Percentiles rank a stretch among this genome's conserved stretches.
These are phyloP conservation scores for Philopedon plagiatum DNA, from an alignment of 2,888 invertebrate species.

Conservation along the genomic window DNA sequence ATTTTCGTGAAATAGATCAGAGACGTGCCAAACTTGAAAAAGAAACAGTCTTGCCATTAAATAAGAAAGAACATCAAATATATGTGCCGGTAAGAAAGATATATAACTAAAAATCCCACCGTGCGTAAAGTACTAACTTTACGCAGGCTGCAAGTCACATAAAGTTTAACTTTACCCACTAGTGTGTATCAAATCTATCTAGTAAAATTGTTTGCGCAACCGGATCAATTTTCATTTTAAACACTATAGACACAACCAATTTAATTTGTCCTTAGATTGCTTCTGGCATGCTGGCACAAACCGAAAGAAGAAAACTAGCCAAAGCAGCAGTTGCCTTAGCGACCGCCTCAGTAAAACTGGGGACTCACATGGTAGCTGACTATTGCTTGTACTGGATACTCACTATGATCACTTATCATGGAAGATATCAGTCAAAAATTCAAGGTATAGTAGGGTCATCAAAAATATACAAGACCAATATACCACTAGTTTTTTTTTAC, in stretches of 20 bases:
- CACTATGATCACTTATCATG: slow-evolving; percentile 70
- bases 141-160: too few relatives aligned
- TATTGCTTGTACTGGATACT: slow-evolving; percentile 87
- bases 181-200: too few relatives aligned
- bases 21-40: slow-evolving; percentile 73
- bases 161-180: too few relatives aligned
- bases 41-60: slow-evolving; percentile 79
- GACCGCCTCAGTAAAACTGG: slow-evolving; percentile 79
- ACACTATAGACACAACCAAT: too few relatives aligned
- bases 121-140: too few relatives aligned
- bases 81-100: slow-evolving; percentile 73
- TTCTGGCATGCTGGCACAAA: slow-evolving; percentile 73
- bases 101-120: neutral
- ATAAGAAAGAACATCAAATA: slow-evolving; percentile 74
- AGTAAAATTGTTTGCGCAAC: too few relatives aligned
- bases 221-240: too few relatives aligned
- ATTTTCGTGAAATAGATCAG: slow-evolving; percentile 77
- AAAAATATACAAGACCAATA: neutral
- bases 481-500: too few relatives aligned
- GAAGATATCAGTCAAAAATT: slow-evolving; percentile 68
- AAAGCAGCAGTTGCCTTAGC: slow-evolving; percentile 74
- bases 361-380: slow-evolving; percentile 82
- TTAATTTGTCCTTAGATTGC: slow-evolving; percentile 34
- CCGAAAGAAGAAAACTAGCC: slow-evolving; percentile 74
- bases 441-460: slow-evolving; percentile 65